Conservation (phyloP, 2,113 vertebrate species). For the Corythoichthys intestinalis region DNA sequence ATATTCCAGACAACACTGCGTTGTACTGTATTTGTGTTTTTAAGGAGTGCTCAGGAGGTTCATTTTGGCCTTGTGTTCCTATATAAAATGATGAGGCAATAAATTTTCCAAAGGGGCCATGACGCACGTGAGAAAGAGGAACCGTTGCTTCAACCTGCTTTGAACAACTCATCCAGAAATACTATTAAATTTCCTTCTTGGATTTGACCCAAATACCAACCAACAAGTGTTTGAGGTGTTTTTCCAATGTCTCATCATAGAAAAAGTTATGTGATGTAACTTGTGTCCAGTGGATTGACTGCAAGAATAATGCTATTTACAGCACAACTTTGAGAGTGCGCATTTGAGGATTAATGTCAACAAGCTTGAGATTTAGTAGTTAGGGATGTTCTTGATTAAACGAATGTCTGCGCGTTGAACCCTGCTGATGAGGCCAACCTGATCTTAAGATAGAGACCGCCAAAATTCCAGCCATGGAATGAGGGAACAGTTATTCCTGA, state of each 20-base stretch:
- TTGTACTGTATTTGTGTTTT: too few relatives aligned
- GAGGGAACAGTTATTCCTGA: not conserved
- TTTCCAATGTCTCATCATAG: not conserved
- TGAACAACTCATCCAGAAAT: not conserved
- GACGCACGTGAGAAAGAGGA: not conserved
- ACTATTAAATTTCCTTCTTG: not conserved
- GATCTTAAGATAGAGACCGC: not conserved
- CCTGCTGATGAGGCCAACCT: not conserved
- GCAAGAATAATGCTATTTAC: constrained; percentile 6
- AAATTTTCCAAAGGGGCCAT: not conserved
- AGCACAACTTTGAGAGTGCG: not conserved
- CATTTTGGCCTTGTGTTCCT: not conserved
- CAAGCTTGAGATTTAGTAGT: not conserved
- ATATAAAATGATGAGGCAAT: not conserved
- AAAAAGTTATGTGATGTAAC: not conserved
- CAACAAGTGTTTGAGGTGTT: not conserved
- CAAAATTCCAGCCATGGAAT: not conserved
- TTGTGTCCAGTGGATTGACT: constrained; percentile 1
- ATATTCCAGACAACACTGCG: too few relatives aligned
- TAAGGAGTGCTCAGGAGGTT: not conserved
- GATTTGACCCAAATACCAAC: constrained; percentile 5
- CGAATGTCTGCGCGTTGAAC: not conserved
- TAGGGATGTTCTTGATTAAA: not conserved
- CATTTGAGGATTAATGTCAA: constrained; percentile 10
- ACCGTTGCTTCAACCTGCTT: not conserved